These are phyloP conservation scores for Euproctis similis DNA, from an alignment of 2,888 invertebrate genomes.

Conservation along the genomic window DNA sequence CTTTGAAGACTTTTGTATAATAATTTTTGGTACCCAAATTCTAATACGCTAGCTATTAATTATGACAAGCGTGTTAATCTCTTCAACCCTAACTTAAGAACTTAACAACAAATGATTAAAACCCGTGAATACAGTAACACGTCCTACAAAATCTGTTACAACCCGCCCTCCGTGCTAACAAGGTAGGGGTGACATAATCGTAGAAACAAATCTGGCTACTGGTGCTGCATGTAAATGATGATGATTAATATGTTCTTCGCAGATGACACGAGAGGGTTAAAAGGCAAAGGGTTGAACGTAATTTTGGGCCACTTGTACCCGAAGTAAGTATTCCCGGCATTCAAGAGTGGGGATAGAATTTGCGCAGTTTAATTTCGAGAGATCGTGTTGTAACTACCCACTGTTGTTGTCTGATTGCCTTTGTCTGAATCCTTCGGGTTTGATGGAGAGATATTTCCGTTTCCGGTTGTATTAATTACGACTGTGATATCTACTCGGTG, in stretches of 20 bases:
- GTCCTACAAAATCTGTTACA: slow-evolving; percentile 57
- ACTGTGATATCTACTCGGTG: slow-evolving; percentile 36
- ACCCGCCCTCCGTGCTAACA: slow-evolving; percentile 52
- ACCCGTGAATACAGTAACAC: slow-evolving; percentile 53
- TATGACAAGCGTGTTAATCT: slow-evolving; percentile 4
- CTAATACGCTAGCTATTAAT: no score
- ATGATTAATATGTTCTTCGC: slow-evolving; percentile 75
- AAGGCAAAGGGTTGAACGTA: slow-evolving; percentile 51
- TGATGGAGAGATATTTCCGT: slow-evolving; percentile 74
- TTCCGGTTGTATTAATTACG: slow-evolving; percentile 65
- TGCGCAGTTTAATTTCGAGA: slow-evolving; percentile 57
- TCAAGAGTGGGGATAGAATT: slow-evolving; percentile 38
- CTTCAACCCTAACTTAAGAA: slow-evolving; percentile 12
- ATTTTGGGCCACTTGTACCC: slow-evolving; percentile 60
- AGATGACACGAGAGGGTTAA: slow-evolving; percentile 75
- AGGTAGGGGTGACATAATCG: slow-evolving; percentile 72
- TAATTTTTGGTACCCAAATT: no score
- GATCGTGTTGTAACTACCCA: no score
- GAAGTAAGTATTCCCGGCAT: slow-evolving; percentile 57
- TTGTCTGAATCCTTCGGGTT: slow-evolving; percentile 57
- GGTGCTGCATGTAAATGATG: slow-evolving; percentile 74
- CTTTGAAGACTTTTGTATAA: no score
- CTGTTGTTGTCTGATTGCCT: slow-evolving; percentile 73
- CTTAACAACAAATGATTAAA: slow-evolving; percentile 39
- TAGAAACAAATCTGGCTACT: slow-evolving; percentile 74